These are phyloP conservation scores for Chromoteleia sp. DNA, from an alignment of 2,888 invertebrate genomes.

Conservation along the genomic window DNA sequence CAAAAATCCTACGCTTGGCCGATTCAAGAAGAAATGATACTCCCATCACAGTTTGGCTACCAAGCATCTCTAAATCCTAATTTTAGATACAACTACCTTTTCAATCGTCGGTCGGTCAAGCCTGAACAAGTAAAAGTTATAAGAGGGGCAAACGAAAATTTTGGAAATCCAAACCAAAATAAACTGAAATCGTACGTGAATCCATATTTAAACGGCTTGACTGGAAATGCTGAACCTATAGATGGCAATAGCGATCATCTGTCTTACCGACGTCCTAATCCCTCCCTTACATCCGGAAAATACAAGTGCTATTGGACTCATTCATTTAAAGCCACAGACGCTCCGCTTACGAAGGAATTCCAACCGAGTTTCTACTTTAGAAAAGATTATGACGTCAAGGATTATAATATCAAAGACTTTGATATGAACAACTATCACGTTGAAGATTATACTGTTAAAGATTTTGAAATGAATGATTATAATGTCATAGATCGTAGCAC, in stretches of 20 bases:
- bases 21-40: conserved; percentile 41
- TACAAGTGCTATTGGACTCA: conserved; percentile 61
- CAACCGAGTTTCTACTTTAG: conserved; percentile 28
- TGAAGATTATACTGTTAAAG: conserved; percentile 22
- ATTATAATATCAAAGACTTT: conserved; percentile 32
- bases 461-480: conserved; percentile 11
- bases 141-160: conserved; percentile 25
- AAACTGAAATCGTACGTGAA: conserved; percentile 29
- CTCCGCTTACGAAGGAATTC: conserved; percentile 33
- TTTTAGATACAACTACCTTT: conserved; percentile 49
- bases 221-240: conserved; percentile 23
- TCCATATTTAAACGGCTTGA: conserved; percentile 9
- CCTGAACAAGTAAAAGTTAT: conserved; percentile 43
- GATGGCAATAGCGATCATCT: conserved; percentile 45
- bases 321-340: conserved; percentile 15
- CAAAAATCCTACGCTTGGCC: conserved; percentile 57
- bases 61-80: conserved; percentile 30
- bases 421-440: conserved; percentile 22
- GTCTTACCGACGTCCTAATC: conserved; percentile 30
- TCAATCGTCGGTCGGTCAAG: conserved; percentile 63
- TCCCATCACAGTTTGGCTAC: conserved; percentile 48
- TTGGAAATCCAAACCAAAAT: conserved; percentile 25
- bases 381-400: conserved; percentile 28
- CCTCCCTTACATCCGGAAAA: conserved; percentile 24
- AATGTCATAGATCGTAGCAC: conserved; percentile 2